Base-by-base conservation (phyloP, 2,888 invertebrate species). In the Antheraea assamensis region DNA sequence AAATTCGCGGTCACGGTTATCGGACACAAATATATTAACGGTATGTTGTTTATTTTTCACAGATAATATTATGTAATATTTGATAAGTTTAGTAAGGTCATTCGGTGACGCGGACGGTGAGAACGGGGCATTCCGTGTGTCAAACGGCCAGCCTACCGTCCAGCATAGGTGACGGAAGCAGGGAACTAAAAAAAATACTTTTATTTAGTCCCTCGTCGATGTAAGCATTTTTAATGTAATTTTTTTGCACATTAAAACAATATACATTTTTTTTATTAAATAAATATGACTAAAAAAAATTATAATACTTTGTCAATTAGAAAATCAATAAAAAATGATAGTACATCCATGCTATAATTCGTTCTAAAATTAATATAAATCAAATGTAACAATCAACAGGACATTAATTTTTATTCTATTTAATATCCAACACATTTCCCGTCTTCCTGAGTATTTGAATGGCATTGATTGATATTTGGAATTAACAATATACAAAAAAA, bases 111-210 rank as follows among this genome's bases (percentile, higher is more conserved):
- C 42, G 42, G 13, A 42, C 77, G 77, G 78, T 76, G 78, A 77
- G 74, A 75, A 75, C 55, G 75, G 76, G 77, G 68, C 75, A 78
- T 74, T 77, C 79, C 77, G 80, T 77, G 77, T 87, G 92, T 93
- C 93, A 93, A 76, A 89, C 93, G 71, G 89, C 85, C 75, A 91
- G 84, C 74, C 89, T 86, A 35, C 85, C 87, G 77, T 90, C 91
- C 77, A 85, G 82, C 87, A 90, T 86, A n/a, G 90, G 89, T 70
- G 92, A 87, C 64, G 91, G 91, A 73, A 92, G 86, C 80, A 94
- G 87, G 64, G 93, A 93, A 78, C 93, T 93, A 89, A 77, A 87
- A 87, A 78, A 78, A 82, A 74, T 42, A 72, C 47, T 64, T 49
- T 66, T 24, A 71, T 73, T 73, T 64, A 71, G 30, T 30, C 61